Conservation (phyloP, 2,113 vertebrate species). For the Heterochromis multidens region DNA sequence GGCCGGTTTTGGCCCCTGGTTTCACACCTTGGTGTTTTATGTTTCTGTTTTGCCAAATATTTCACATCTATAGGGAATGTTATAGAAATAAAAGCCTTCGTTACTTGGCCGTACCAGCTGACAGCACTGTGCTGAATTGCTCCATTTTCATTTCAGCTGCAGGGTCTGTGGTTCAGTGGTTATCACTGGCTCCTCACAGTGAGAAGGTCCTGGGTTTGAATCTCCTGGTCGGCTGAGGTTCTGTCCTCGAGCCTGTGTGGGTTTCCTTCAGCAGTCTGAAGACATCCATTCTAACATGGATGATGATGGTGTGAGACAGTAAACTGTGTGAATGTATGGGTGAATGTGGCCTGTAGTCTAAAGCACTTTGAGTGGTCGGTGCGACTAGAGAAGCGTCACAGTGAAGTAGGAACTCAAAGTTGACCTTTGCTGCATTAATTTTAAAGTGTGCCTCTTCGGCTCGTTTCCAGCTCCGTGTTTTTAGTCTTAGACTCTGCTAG, state of each 20-base stretch:
- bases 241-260: not conserved
- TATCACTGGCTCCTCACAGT: accelerated
- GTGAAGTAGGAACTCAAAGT: not conserved
- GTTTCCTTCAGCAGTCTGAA: too few relatives aligned
- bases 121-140: too few relatives aligned
- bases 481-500: not conserved
- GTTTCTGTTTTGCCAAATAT: too few relatives aligned
- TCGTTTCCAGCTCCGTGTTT: not conserved
- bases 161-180: not conserved
- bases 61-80: accelerated
- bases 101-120: too few relatives aligned
- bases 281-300: too few relatives aligned
- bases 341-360: not conserved
- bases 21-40: too few relatives aligned
- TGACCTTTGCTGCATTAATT: not conserved
- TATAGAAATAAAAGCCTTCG: too few relatives aligned
- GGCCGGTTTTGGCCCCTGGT: not conserved
- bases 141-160: not conserved
- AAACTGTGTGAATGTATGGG: not conserved
- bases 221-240: not conserved
- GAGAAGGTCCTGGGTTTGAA: not conserved
- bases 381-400: not conserved
- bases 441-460: too few relatives aligned
- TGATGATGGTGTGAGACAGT: too few relatives aligned
- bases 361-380: too few relatives aligned